Evolutionary conservation across 2,888 invertebrate species (phyloP).

Genomic region (Diarsia dahlii): DNA sequence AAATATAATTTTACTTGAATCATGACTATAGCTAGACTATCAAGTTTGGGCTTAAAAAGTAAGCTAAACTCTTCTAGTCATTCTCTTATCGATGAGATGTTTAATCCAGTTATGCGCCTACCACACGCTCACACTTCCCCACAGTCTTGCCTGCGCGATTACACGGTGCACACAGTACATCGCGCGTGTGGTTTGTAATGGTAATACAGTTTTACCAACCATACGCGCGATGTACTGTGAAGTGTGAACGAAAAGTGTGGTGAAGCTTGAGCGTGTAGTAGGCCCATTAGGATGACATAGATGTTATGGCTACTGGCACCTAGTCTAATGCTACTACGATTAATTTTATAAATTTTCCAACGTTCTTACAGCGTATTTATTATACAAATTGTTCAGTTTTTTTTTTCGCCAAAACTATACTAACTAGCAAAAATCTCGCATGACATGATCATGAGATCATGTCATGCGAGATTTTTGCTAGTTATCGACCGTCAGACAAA

Average conservation of each 20-base stretch:
- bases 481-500: background rate
- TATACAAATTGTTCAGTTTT: conserved; percentile 14
- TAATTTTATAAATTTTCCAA: background rate
- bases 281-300: background rate
- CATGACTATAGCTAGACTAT: background rate
- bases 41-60: background rate
- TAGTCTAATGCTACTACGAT: background rate
- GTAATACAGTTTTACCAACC: too few relatives aligned
- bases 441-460: background rate
- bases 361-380: background rate
- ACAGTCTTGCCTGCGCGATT: too few relatives aligned
- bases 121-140: too few relatives aligned
- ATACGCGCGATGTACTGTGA: too few relatives aligned
- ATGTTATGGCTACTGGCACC: background rate
- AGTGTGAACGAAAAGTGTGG: too few relatives aligned
- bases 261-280: too few relatives aligned
- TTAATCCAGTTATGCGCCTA: background rate
- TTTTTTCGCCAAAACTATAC: conserved; percentile 23
- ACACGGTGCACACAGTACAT: too few relatives aligned
- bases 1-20: too few relatives aligned
- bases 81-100: background rate
- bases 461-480: background rate
- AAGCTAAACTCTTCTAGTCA: background rate
- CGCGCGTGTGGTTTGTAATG: too few relatives aligned
- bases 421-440: too few relatives aligned